Conservation (phyloP, 1,140 invertebrate species). For the Oncopodura yosiiana region DNA sequence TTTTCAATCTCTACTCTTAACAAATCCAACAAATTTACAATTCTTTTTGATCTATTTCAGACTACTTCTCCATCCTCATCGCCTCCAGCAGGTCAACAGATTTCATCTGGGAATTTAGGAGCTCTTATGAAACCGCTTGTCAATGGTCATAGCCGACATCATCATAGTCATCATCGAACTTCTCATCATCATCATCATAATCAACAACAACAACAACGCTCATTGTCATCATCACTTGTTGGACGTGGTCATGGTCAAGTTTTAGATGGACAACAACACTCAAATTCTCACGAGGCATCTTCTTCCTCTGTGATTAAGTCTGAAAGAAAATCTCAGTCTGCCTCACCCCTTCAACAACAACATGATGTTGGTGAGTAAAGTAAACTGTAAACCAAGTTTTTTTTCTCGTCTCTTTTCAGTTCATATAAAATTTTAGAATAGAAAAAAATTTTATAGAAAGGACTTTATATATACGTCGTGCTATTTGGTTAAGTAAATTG, state of each 20-base stretch:
- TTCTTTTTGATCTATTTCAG: too few species aligned
- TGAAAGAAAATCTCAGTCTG: conserved; percentile 22
- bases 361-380: conserved; percentile 24
- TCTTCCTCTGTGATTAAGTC: conserved; percentile 7
- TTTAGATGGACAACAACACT: neutral
- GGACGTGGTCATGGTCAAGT: conserved; percentile 13
- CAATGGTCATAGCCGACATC: conserved; percentile 8
- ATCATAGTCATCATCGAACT: neutral
- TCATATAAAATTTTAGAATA: too few species aligned
- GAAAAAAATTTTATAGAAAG: too few species aligned
- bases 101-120: conserved; percentile 10
- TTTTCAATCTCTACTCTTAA: neutral
- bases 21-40: too few species aligned
- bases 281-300: neutral
- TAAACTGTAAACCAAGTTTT: too few species aligned
- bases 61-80: conserved; percentile 7
- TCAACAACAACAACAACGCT: conserved; percentile 2
- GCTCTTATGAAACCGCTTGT: conserved; percentile 17
- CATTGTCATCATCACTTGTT: neutral
- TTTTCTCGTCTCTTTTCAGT: too few species aligned
- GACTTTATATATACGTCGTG: too few species aligned
- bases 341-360: conserved; percentile 24
- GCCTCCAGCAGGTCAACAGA: conserved; percentile 14
- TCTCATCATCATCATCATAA: neutral
- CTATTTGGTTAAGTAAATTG: too few species aligned